phyloP scores from a whole-genome alignment of 1,140 invertebrate species.

The Philotrypesis tridentata region DNA sequence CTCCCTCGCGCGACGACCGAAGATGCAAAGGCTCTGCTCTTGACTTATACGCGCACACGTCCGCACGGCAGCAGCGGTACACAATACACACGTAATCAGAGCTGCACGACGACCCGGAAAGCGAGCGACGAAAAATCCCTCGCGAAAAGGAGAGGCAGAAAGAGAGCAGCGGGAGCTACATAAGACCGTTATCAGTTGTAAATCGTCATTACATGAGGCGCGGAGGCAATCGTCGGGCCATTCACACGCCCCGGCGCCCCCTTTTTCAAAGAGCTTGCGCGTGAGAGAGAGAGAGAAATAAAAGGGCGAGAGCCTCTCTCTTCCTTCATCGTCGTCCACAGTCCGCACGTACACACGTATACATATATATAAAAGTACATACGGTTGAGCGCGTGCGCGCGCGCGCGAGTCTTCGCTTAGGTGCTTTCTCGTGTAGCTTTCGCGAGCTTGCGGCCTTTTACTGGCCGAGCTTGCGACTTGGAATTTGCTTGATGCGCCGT shows the following conservation, averaged over 20 bases:
- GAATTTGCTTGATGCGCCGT: not conserved
- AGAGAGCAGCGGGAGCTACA: not conserved
- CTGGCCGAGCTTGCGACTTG: not conserved
- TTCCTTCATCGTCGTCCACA: too few species aligned
- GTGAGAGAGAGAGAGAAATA: not conserved
- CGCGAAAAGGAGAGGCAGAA: not conserved
- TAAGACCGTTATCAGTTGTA: constrained; percentile 28
- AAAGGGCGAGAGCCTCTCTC: not conserved
- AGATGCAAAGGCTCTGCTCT: not conserved
- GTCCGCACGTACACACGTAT: not conserved
- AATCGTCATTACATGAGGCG: constrained; percentile 25
- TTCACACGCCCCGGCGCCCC: too few species aligned
- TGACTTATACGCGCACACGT: not conserved
- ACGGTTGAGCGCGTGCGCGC: too few species aligned
- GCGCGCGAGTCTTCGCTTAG: not conserved
- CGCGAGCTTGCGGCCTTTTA: not conserved
- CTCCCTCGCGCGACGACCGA: not conserved
- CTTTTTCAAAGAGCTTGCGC: constrained; percentile 1
- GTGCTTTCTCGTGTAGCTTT: constrained; percentile 15
- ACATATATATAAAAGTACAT: too few species aligned
- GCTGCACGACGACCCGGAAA: too few species aligned
- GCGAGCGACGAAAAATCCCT: not conserved
- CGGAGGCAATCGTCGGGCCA: constrained; percentile 23
- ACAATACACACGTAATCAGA: too few species aligned
- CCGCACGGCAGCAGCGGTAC: too few species aligned